phyloP scores from a whole-genome alignment of 2,888 invertebrate genomes.

The Crossocerus cetratus region DNA sequence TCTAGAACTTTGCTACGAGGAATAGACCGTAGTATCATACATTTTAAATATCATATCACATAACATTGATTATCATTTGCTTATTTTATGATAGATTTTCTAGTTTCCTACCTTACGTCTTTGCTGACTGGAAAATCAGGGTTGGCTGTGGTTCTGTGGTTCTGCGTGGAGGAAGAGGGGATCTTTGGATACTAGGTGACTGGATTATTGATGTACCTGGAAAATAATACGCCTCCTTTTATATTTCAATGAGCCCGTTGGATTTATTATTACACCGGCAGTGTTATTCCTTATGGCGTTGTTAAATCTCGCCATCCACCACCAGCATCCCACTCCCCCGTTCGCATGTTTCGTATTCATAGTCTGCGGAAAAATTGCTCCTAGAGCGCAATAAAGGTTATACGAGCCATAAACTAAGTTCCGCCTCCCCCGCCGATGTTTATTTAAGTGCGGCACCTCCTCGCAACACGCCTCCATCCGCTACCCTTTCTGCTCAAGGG shows the following conservation, averaged over 20 bases:
- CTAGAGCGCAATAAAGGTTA: constrained; percentile 72
- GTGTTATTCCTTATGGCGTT: constrained; percentile 54
- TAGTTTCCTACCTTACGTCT: no score
- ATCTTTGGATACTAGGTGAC: no score
- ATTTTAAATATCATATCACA: no score
- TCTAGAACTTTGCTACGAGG: no score
- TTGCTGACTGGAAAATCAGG: no score
- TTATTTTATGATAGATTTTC: no score
- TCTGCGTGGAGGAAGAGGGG: no score
- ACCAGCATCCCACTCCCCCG: no score
- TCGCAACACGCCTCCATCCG: constrained; percentile 3
- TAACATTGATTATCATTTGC: no score
- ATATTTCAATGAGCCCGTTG: constrained; percentile 59
- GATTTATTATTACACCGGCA: constrained; percentile 58
- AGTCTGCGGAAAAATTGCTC: constrained; percentile 72
- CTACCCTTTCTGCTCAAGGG: not conserved
- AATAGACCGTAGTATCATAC: no score
- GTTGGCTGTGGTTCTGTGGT: no score
- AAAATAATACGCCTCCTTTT: constrained; percentile 41
- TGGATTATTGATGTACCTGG: not conserved
- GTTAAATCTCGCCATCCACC: constrained; percentile 66
- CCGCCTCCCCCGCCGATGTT: constrained; percentile 64
- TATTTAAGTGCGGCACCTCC: constrained; percentile 60
- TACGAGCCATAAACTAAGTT: constrained; percentile 70
- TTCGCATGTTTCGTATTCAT: constrained; percentile 73